Base-by-base conservation (phyloP, 2,113 vertebrate genomes). In the Chlorodrepanis virens region DNA sequence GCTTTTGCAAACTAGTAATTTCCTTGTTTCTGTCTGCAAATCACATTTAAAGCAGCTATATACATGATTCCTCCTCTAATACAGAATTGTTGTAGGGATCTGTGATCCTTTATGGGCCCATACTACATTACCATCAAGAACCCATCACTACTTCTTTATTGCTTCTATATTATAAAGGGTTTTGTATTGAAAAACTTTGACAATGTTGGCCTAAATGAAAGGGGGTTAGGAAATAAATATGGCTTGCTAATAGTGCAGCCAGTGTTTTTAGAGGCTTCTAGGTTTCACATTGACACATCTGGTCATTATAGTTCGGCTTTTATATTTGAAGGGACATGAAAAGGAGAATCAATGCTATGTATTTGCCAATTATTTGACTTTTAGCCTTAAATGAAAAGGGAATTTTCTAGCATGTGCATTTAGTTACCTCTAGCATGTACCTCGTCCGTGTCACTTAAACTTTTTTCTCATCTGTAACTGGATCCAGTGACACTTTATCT, bases 391-490 rank as follows among this genome's bases (percentile, higher is more conserved):
- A 85, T 65, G 68, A 44, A 84, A 89, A 54, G 27, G 47, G 21
- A 74, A 35, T 47, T 60, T 92, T 90, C 45, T 72, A 53, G 35
- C 21, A 6, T n/a, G 37, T 80, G 47, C 27, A 54, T 37, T 77
- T 75, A 6, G 15, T 89, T 91, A n/a, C 42, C 50, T 92, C 37
- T 65, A 19, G 11, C 6, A 23, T 77, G 60, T 31, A 45, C 35
- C 22, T 89, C 47, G 8, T 52, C 37, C 1, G 0, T 56, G 76
- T 71, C 70, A 56, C 79, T 93, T 92, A 63, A 84, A 87, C 60
- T 53, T 89, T 78, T 89, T 90, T 88, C 64, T 92, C 71, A 20
- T 82, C 88, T 90, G 64, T 86, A 80, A 67, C 82, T 86, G 68
- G 47, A 61, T 83, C 75, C 87, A 56, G 44, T 67, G 87, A 65